phyloP scores from a whole-genome alignment of 1,140 invertebrate genomes.

The Drosophila quadrilineata region DNA sequence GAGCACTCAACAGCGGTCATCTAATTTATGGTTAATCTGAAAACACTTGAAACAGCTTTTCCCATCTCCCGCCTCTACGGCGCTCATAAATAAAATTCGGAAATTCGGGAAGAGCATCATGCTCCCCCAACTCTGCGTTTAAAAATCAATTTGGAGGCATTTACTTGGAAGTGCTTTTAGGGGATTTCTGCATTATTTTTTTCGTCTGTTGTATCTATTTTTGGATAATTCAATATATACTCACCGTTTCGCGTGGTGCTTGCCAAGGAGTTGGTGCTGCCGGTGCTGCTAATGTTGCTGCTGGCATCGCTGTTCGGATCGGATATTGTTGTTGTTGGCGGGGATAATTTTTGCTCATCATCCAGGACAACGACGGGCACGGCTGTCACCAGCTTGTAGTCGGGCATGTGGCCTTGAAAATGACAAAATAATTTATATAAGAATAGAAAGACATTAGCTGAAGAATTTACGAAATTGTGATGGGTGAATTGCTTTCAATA shows the following conservation, averaged over 20 bases:
- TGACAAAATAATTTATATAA: not conserved
- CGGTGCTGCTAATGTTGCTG: conserved; percentile 25
- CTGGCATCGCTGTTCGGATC: conserved; percentile 22
- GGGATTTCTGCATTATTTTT: conserved; percentile 4
- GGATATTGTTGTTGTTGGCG: conserved; percentile 3
- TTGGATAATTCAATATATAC: conserved; percentile 9
- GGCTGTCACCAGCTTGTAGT: conserved; percentile 84
- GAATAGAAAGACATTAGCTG: not conserved
- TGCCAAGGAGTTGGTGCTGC: conserved; percentile 39
- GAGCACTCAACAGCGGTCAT: conserved; percentile 2
- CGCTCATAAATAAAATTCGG: conserved; percentile 22
- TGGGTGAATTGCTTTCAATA: not conserved
- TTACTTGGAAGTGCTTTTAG: conserved; percentile 16
- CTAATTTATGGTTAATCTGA: conserved; percentile 13
- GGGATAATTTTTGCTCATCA: conserved; percentile 80
- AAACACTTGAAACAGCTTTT: not conserved
- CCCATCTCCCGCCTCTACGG: no score
- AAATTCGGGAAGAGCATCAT: no score
- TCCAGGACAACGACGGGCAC: conserved; percentile 84
- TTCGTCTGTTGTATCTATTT: conserved; percentile 47
- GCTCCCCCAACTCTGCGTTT: conserved; percentile 26
- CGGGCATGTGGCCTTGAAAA: conserved; percentile 74
- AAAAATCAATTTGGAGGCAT: conserved; percentile 59
- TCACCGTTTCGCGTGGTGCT: conserved; percentile 75
- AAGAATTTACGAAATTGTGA: not conserved